A percentile compares a stretch with the other conserved stretches of the same genome.
Conservation (phyloP, 2,888 invertebrate species). For the Heteromyza rotundicornis region DNA sequence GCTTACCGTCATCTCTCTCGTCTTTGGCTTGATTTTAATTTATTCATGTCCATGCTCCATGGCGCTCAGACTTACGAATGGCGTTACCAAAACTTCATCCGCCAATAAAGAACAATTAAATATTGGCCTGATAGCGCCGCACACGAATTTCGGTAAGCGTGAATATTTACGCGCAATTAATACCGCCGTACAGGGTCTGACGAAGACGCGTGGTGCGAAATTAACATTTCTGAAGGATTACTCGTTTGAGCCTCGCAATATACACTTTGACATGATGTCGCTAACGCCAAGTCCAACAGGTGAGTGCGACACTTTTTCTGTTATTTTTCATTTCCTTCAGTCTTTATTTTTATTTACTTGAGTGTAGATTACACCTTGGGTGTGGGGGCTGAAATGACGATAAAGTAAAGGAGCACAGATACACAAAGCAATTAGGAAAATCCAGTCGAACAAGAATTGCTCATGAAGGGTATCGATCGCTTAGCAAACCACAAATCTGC, state of each 20-base stretch:
- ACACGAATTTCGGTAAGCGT: conserved; percentile 65
- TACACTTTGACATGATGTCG: conserved; percentile 72
- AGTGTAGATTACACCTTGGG: too few species aligned
- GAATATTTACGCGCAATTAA: conserved; percentile 73
- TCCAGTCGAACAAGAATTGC: too few species aligned
- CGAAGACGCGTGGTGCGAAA: conserved; percentile 66
- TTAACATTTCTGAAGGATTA: conserved; percentile 71
- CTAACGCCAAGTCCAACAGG: conserved; percentile 79
- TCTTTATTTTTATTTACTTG: too few species aligned
- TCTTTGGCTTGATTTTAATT: conserved; percentile 30
- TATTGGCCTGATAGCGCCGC: conserved; percentile 62
- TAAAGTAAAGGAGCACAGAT: too few species aligned
- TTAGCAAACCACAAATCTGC: too few species aligned
- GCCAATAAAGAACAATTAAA: conserved; percentile 60
- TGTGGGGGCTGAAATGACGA: too few species aligned
- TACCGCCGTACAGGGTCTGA: conserved; percentile 68
- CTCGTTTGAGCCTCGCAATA: conserved; percentile 69
- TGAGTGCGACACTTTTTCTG: too few species aligned
- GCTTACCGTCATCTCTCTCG: neutral
- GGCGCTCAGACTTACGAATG: conserved; percentile 50
- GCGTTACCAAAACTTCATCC: conserved; percentile 45
- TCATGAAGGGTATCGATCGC: too few species aligned
- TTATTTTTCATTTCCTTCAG: too few species aligned
- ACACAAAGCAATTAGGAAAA: too few species aligned
- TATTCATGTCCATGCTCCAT: conserved; percentile 35